Conservation (phyloP, 1,140 invertebrate species). For the Calephelis nemesis region DNA sequence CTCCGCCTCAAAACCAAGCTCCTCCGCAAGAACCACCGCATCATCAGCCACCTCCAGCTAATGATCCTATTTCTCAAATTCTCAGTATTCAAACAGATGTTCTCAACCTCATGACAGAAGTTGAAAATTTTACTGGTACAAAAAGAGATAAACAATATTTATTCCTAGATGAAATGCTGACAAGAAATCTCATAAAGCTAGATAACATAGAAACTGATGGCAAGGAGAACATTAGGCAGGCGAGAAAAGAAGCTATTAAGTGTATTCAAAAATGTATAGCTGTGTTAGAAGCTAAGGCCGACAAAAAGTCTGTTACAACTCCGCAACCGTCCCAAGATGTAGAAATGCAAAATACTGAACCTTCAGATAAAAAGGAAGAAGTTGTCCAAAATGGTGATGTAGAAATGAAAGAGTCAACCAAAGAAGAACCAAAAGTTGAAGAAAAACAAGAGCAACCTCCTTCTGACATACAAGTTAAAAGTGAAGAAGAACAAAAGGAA, state of each 20-base stretch:
- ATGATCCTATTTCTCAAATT: slow-evolving; percentile 88
- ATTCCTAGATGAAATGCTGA: slow-evolving; percentile 96
- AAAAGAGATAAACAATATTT: slow-evolving; percentile 91
- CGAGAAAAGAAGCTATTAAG: slow-evolving; percentile 92
- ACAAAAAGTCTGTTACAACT: slow-evolving; percentile 66
- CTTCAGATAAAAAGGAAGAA: slow-evolving; percentile 32
- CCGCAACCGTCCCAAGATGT: slow-evolving; percentile 47
- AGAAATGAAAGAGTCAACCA: slow-evolving; percentile 59
- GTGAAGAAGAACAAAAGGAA: slow-evolving; percentile 29
- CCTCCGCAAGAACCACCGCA: slow-evolving; percentile 36
- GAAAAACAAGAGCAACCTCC: slow-evolving; percentile 28
- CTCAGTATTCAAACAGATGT: slow-evolving; percentile 90
- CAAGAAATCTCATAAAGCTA: slow-evolving; percentile 92
- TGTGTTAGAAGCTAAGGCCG: slow-evolving; percentile 87
- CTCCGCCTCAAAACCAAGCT: slow-evolving; percentile 41
- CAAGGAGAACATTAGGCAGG: slow-evolving; percentile 91
- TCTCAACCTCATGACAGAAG: slow-evolving; percentile 86
- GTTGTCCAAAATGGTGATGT: slow-evolving; percentile 62
- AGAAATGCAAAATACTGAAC: slow-evolving; percentile 51
- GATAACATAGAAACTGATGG: slow-evolving; percentile 96
- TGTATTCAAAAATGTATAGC: slow-evolving; percentile 92
- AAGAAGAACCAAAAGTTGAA: slow-evolving; percentile 43
- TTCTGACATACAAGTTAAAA: slow-evolving; percentile 22
- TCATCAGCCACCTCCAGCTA: slow-evolving; percentile 67
- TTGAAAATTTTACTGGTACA: slow-evolving; percentile 87